Percentiles rank a stretch among this genome's conserved stretches.
Conservation (phyloP, 2,888 invertebrate genomes). For the Eupithecia abbreviata region DNA sequence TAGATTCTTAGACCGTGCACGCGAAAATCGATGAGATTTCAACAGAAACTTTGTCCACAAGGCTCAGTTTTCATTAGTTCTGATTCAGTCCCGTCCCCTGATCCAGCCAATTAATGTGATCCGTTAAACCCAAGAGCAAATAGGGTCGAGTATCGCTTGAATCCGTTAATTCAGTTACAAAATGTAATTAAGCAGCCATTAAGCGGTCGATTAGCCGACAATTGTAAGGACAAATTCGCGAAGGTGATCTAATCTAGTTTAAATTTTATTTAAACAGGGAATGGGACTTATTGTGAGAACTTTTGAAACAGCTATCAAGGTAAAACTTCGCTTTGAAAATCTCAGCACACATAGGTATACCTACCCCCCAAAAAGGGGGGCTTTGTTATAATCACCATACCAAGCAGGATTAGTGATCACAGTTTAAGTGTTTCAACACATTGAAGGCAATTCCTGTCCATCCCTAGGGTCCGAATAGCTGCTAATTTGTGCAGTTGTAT, state of each 20-base stretch:
- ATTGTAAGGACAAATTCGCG: constrained; percentile 37
- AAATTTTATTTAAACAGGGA: constrained; percentile 21
- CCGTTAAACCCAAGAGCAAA: constrained; percentile 32
- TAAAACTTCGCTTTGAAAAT: too few species aligned
- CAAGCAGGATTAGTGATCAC: too few species aligned
- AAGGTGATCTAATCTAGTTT: constrained; percentile 28
- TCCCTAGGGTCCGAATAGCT: too few species aligned
- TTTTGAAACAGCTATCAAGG: background rate
- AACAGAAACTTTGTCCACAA: background rate
- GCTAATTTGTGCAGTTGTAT: too few species aligned
- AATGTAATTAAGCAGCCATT: constrained; percentile 48
- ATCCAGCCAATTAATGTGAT: constrained; percentile 8
- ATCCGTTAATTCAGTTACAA: constrained; percentile 48
- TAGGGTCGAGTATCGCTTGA: constrained; percentile 38
- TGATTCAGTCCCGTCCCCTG: background rate
- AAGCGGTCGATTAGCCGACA: constrained; percentile 40
- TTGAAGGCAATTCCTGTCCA: too few species aligned
- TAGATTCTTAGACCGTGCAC: background rate
- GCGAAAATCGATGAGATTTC: background rate
- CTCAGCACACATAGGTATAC: too few species aligned
- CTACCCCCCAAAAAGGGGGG: too few species aligned
- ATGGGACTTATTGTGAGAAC: background rate
- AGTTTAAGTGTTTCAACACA: too few species aligned
- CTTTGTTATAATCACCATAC: too few species aligned
- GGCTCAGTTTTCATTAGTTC: background rate